Evolutionary conservation across 53 echinoderm and acorn worm genomes (phyloP).

Genomic region (Patiria pectinifera): DNA sequence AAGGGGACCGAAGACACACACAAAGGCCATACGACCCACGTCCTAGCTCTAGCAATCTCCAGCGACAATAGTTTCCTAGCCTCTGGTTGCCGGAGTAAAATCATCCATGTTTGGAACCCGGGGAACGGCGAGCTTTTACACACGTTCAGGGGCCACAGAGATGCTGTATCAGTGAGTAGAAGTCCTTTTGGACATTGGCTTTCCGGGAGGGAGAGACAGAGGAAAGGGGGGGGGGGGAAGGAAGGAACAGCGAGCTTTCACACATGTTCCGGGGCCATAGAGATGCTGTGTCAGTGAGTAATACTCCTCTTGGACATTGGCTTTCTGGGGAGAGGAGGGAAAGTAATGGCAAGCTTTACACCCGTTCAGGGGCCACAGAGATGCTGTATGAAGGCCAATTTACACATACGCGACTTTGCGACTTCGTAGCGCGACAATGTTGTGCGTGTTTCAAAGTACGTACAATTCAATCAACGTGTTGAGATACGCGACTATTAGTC

Average conservation of each 20-base stretch:
- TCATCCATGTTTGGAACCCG: slow-evolving; percentile 96
- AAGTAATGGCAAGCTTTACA: neutral
- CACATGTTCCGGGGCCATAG: no score
- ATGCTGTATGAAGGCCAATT: no score
- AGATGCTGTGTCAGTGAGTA: no score
- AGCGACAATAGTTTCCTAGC: slow-evolving; percentile 86
- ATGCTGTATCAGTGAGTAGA: slow-evolving; percentile 87
- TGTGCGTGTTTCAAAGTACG: no score
- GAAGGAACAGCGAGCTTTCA: neutral
- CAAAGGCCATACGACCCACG: slow-evolving; percentile 93
- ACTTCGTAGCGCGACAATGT: no score
- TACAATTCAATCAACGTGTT: no score
- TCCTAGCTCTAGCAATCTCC: slow-evolving; percentile 88
- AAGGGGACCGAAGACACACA: slow-evolving; percentile 95
- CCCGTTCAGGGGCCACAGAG: no score
- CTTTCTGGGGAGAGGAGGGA: neutral
- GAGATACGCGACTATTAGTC: no score
- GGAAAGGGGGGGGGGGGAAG: no score
- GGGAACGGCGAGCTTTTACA: slow-evolving; percentile 75
- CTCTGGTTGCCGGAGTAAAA: slow-evolving; percentile 88
- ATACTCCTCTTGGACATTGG: no score
- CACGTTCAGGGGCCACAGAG: slow-evolving; percentile 97
- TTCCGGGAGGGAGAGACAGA: neutral
- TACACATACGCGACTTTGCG: no score
- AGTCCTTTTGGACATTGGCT: neutral